These are phyloP conservation scores for Drosophila lacteicornis DNA, from an alignment of 1,140 invertebrate species.

Conservation along the genomic window DNA sequence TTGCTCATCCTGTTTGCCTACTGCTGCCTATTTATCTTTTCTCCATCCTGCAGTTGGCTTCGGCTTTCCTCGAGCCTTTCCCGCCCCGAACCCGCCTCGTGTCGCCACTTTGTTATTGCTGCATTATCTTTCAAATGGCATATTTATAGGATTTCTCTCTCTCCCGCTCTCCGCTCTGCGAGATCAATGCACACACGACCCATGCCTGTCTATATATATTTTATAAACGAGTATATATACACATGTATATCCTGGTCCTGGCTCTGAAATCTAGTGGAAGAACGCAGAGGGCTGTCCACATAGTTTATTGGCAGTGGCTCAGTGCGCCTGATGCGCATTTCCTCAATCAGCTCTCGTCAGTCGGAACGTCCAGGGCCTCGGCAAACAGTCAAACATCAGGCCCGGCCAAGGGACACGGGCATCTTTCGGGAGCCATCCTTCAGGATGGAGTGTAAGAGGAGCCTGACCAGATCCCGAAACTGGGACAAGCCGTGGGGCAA, in stretches of 20 bases:
- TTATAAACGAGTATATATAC: not conserved
- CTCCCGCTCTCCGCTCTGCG: not conserved
- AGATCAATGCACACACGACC: slow-evolving; percentile 52
- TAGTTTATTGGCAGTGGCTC: slow-evolving; percentile 79
- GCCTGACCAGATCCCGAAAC: not conserved
- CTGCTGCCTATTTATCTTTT: slow-evolving; percentile 82
- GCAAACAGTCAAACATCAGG: slow-evolving; percentile 68
- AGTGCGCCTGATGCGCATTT: slow-evolving; percentile 80
- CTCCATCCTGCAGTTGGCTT: slow-evolving; percentile 37
- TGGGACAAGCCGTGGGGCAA: slow-evolving; percentile 4
- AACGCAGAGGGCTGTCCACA: slow-evolving; percentile 26
- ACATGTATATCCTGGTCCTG: slow-evolving; percentile 6
- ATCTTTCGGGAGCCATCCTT: not conserved
- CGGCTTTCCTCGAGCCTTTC: slow-evolving; percentile 12
- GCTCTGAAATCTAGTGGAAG: not conserved
- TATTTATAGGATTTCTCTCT: slow-evolving; percentile 81
- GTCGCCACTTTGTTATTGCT: slow-evolving; percentile 76
- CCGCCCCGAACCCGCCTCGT: slow-evolving; percentile 1
- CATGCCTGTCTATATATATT: not conserved
- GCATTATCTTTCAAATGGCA: slow-evolving; percentile 84
- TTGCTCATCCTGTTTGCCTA: slow-evolving; percentile 77
- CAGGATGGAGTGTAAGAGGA: too few relatives aligned
- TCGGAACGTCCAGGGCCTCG: slow-evolving; percentile 45
- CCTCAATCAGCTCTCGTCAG: slow-evolving; percentile 74
- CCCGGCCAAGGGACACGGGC: slow-evolving; percentile 32